Conservation (phyloP, 2,888 invertebrate genomes). For the Caenorhabditis drosophilae region DNA sequence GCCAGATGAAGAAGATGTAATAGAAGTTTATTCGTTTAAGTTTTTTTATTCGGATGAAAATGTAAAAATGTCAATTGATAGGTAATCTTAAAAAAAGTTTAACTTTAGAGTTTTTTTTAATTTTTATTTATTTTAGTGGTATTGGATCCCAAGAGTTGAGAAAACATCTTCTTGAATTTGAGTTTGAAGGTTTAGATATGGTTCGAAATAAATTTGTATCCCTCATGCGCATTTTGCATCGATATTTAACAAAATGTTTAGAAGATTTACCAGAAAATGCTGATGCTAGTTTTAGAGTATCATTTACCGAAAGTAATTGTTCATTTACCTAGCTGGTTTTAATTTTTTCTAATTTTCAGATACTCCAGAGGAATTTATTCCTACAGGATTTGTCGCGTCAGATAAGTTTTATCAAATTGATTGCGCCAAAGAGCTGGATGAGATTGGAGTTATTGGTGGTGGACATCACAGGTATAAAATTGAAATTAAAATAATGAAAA, state of each 20-base stretch:
- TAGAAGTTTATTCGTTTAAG: constrained; percentile 20
- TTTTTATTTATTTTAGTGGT: constrained; percentile 5
- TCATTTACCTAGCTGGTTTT: neutral
- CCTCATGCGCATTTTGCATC: constrained; percentile 11
- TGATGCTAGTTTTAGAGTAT: constrained; percentile 24
- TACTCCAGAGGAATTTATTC: constrained; percentile 18
- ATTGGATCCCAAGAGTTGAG: neutral
- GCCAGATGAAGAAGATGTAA: constrained; percentile 21
- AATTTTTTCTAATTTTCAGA: constrained; percentile 6
- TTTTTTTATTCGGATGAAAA: constrained; percentile 13
- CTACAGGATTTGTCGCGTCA: constrained; percentile 10
- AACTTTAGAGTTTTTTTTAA: too few species aligned
- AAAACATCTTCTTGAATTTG: constrained; percentile 8
- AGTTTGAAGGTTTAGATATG: constrained; percentile 4
- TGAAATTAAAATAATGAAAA: neutral
- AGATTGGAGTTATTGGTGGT: constrained; percentile 15
- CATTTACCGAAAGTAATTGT: constrained; percentile 16
- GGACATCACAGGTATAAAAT: constrained; percentile 5
- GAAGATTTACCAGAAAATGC: constrained; percentile 9
- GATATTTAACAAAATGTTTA: constrained; percentile 8
- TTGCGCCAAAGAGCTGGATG: neutral
- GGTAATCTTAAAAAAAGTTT: too few species aligned
- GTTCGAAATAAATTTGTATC: constrained; percentile 5
- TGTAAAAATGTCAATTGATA: too few species aligned
- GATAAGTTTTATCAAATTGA: constrained; percentile 8